Evolutionary conservation across 2,797 vertebrate genomes (phyloP).

Genomic region (Diplodus puntazzo): DNA sequence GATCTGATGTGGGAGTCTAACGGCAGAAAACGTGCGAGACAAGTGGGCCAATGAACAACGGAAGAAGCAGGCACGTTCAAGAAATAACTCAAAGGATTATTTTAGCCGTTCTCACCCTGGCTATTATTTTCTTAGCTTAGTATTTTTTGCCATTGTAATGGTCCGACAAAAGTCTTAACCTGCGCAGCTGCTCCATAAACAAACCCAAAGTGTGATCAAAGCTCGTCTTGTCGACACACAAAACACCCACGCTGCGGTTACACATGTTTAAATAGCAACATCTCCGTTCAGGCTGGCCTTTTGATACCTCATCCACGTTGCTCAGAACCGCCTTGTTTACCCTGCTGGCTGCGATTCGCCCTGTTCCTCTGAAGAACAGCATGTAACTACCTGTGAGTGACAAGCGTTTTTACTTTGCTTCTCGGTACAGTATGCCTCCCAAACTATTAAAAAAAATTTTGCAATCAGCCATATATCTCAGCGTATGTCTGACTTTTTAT

Average conservation of each 20-base stretch:
- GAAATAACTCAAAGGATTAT: background rate
- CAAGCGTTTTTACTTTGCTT: slow-evolving; percentile 8
- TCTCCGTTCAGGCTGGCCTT: slow-evolving; percentile 11
- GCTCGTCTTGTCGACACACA: slow-evolving; percentile 5
- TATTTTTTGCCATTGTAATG: background rate
- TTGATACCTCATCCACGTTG: slow-evolving; percentile 16
- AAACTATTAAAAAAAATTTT: background rate
- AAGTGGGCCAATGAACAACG: background rate
- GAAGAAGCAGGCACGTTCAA: background rate
- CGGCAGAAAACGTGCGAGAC: slow-evolving; percentile 1
- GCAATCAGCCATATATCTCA: background rate
- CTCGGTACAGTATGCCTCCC: slow-evolving; percentile 8
- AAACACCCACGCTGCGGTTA: slow-evolving; percentile 5
- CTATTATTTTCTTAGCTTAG: background rate
- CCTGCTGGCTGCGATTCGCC: slow-evolving; percentile 31
- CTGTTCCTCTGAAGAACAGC: slow-evolving; percentile 37
- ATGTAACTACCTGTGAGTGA: slow-evolving; percentile 10
- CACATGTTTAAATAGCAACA: slow-evolving; percentile 34
- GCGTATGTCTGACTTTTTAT: background rate
- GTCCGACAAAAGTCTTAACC: background rate
- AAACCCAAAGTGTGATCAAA: slow-evolving; percentile 21
- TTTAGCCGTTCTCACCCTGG: background rate
- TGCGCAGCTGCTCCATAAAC: slow-evolving; percentile 1
- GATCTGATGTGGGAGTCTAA: slow-evolving; percentile 14
- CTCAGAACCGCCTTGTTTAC: slow-evolving; percentile 32